Conservation (phyloP, 2,888 invertebrate species). For the Athalia circularis region DNA sequence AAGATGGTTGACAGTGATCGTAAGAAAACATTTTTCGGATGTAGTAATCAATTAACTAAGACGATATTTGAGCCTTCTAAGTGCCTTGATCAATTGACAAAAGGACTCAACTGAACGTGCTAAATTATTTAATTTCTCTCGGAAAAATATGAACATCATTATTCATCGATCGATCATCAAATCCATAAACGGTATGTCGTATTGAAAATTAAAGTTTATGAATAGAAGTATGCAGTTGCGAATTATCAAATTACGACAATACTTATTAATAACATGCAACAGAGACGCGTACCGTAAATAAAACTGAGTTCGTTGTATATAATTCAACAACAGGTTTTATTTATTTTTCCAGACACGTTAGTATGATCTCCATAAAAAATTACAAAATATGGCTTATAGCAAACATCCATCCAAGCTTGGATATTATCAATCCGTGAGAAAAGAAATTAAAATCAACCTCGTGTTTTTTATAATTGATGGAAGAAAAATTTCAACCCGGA, state of each 20-base stretch:
- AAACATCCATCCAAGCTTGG: constrained; percentile 38
- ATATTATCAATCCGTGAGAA: constrained; percentile 31
- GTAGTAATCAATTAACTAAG: too few relatives aligned
- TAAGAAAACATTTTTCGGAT: too few relatives aligned
- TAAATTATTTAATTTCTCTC: constrained; percentile 23
- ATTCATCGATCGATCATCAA: neutral
- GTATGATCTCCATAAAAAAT: constrained; percentile 60
- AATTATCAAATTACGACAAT: too few relatives aligned
- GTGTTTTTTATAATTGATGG: constrained; percentile 36
- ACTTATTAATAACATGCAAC: neutral
- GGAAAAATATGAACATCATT: neutral
- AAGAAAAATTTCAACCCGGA: constrained; percentile 15
- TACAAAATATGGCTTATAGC: constrained; percentile 59
- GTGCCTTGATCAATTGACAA: constrained; percentile 58
- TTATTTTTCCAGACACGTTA: constrained; percentile 59
- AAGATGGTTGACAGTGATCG: too few relatives aligned
- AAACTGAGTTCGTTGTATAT: constrained; percentile 62
- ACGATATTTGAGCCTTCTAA: constrained; percentile 55
- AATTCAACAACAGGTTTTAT: constrained; percentile 58
- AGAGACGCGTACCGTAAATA: constrained; percentile 53
- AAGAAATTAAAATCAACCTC: constrained; percentile 3
- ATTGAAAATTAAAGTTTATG: constrained; percentile 20
- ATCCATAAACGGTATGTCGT: neutral
- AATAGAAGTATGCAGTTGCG: constrained; percentile 34
- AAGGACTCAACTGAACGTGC: constrained; percentile 49